phyloP scores from a whole-genome alignment of 2,113 vertebrate species.

The Heterochromis multidens region DNA sequence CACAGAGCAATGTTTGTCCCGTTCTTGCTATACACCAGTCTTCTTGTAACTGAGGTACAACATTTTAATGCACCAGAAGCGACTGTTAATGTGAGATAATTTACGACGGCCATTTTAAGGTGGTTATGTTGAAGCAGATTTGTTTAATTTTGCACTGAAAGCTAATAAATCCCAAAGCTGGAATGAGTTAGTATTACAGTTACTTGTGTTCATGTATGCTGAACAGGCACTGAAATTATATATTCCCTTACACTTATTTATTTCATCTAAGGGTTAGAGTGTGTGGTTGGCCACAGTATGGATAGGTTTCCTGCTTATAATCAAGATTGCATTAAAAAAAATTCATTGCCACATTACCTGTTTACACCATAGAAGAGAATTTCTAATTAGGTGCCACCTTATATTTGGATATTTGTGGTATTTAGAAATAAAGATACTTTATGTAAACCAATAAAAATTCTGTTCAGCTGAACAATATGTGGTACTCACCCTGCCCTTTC shows the following conservation, averaged over 20 bases:
- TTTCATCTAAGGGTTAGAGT: neutral
- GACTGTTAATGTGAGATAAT: conserved; percentile 56
- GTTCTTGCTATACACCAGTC: conserved; percentile 23
- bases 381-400: neutral
- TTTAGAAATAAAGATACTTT: neutral
- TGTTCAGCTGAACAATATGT: neutral
- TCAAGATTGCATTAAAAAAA: neutral
- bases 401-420: neutral
- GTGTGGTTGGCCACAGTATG: neutral
- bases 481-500: neutral
- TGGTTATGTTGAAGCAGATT: conserved; percentile 60
- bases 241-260: neutral
- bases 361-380: neutral
- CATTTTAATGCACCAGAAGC: conserved; percentile 38
- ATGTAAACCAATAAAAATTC: neutral
- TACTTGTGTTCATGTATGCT: conserved; percentile 17
- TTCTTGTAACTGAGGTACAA: conserved; percentile 20
- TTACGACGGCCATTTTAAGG: conserved; percentile 57
- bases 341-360: neutral
- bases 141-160: conserved; percentile 67
- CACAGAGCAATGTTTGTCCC: conserved; percentile 63
- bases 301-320: neutral
- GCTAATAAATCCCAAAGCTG: conserved; percentile 61
- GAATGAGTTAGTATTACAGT: conserved; percentile 13
- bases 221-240: neutral